Base-by-base conservation (phyloP, 2,888 invertebrate genomes). In the Eristalis tenax region DNA sequence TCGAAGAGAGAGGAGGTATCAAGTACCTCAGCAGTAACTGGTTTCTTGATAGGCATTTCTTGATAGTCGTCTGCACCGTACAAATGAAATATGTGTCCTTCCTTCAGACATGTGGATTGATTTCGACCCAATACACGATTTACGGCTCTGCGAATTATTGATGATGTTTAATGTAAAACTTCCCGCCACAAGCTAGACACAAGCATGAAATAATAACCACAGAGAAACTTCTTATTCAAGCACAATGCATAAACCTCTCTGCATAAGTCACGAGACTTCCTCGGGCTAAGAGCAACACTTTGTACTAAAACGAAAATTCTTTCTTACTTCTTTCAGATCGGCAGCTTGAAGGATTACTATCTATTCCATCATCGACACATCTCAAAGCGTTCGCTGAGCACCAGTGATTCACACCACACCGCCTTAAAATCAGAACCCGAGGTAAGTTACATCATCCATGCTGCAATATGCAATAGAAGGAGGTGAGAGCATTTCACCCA, bases 291-390 rank as follows among this genome's bases (percentile, higher is more conserved):
- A 50, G 50, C 18, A 18, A 50, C 50, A 18, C 50, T 50, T 18
- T 18, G 10, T 8, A 50, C 50, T 50, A 2, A 50, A 18, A 18
- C 18, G 50, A 50, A 50, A 50, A 18, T 13, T 35, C 74, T 57
- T 87, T 68, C 79, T 71, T 61, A 80, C 90, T 90, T 91, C 91
- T 93, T 94, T 91, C 96, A 99, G 98, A 97, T 99, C 92, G 98
- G 98, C 88, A 95, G 97, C 86, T 94, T 99, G 91, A 96, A 96
- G 91, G 96, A 96, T 90, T 98, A 96, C 94, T 99, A 97, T 92
- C 94, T 98, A 90, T 95, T 98, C 92, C 96, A 97, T 91, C 98
- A 98, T 93, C 95, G 96, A 89, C 96, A 95, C 90, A 94, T 99
- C 82, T 95, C 96, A 92, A 98, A 98, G 93, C 95, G 99, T 89